Evolutionary conservation across 2,888 invertebrate genomes (phyloP), one percentile per base, ranked within the genome.

Genomic region (Drosophila phalerata): DNA sequence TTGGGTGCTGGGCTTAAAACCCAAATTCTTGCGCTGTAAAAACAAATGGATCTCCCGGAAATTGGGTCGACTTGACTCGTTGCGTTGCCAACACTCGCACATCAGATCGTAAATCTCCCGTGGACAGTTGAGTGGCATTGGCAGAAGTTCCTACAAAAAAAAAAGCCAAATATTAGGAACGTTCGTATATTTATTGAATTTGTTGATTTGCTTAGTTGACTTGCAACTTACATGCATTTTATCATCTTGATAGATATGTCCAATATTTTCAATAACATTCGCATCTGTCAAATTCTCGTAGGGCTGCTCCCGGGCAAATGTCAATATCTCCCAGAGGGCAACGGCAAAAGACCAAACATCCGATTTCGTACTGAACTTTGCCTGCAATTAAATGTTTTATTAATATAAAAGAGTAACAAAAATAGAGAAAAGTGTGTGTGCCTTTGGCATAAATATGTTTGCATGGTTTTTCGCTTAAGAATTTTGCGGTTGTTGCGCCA

Each of bases 301-400:
- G 8, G 97, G 97, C 91, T 97, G 96, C 88, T 96, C 96, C 57
- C 96, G 93, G 49, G 97, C 97, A 92, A 96, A 96, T 40, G 96
- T 96, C 90, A 97, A 93, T 79, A 97, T 95, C 93, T 97, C 97
- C 97, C 97, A 97, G 73, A 97, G 93, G 53, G 97, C 96, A 64
- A 97, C 96, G 47, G 96, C 97, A 91, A 97, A 97, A 58, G 97
- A 95, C 97, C 97, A 97, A 47, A 97, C 97, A 93, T 97, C 97
- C 81, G 96, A 96, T 92, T 97, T 97, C 53, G 95, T 95, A 37
- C 96, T 95, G 92, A 96, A 97, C 92, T 96, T 96, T 56, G 96
- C 96, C 96, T 97, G 93, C 43, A 93, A 79, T 77, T 65, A 65
- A 64, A 68, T 60, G 43, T 49, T 40, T 53, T 61, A 57, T 57